Evolutionary conservation across 1,140 invertebrate species (phyloP).

Genomic region (Drosophila chauvacae): DNA sequence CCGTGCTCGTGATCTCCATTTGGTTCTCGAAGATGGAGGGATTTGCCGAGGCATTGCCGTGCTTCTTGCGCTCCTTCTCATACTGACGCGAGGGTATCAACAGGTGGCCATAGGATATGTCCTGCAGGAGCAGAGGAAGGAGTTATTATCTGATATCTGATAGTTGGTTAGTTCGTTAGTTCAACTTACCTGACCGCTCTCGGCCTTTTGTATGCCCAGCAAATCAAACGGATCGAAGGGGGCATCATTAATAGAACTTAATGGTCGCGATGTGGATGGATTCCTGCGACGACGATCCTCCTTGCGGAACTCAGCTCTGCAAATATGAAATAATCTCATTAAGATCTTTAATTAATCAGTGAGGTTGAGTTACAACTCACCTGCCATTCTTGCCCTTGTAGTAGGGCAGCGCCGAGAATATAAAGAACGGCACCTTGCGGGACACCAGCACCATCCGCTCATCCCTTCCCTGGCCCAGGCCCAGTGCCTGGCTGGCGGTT

Average conservation of each 20-base stretch:
- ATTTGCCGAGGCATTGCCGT: constrained; percentile 64
- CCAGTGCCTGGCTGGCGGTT: constrained; percentile 24
- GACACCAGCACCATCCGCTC: constrained; percentile 91
- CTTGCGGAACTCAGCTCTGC: constrained; percentile 89
- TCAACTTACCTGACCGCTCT: constrained; percentile 89
- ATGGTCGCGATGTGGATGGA: constrained; percentile 91
- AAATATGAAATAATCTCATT: neutral
- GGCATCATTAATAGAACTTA: constrained; percentile 93
- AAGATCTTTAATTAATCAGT: neutral
- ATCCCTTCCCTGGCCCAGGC: constrained; percentile 84
- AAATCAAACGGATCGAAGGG: constrained; percentile 93
- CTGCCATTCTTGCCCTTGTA: constrained; percentile 88
- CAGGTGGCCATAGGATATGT: constrained; percentile 94
- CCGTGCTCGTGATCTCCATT: constrained; percentile 82
- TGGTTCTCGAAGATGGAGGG: constrained; percentile 74
- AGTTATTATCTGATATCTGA: neutral
- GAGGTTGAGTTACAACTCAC: constrained; percentile 85
- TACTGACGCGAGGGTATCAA: constrained; percentile 90
- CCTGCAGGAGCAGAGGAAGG: constrained; percentile 74
- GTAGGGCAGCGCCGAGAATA: constrained; percentile 94
- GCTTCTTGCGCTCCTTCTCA: constrained; percentile 82
- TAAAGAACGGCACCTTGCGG: constrained; percentile 90
- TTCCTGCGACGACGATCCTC: constrained; percentile 92
- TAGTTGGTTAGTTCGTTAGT: too few relatives aligned
- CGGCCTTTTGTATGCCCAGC: constrained; percentile 91